phyloP scores from a whole-genome alignment of 2,888 invertebrate genomes.

The Callosobruchus maculatus region DNA sequence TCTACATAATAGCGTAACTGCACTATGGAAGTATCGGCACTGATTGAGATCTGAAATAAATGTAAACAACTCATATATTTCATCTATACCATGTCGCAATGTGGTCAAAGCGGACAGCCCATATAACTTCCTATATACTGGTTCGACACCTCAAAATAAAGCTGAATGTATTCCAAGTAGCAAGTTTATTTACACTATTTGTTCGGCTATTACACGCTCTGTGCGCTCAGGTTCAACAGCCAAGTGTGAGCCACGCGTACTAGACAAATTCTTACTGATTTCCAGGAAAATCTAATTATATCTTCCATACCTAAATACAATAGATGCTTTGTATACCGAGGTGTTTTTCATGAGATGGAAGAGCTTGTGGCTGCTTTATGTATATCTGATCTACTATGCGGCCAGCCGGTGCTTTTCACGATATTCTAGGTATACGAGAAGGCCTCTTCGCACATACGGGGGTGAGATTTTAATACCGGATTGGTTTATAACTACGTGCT shows the following conservation, averaged over 20 bases:
- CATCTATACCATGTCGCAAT: too few species aligned
- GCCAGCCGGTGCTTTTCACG: too few species aligned
- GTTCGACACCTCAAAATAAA: neutral
- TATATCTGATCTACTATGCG: too few species aligned
- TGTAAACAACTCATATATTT: too few species aligned
- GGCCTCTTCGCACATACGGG: too few species aligned
- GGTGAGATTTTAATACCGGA: too few species aligned
- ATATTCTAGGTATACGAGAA: too few species aligned
- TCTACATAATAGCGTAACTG: too few species aligned
- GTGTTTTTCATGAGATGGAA: neutral
- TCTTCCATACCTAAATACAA: neutral
- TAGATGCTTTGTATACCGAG: neutral
- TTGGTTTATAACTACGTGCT: too few species aligned
- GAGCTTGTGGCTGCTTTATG: too few species aligned
- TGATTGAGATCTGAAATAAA: too few species aligned
- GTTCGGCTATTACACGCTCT: neutral
- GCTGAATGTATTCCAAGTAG: neutral
- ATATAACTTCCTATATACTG: neutral
- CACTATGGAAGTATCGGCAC: too few species aligned
- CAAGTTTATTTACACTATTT: neutral
- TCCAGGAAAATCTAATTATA: neutral
- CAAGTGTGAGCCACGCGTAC: neutral
- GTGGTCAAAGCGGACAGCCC: neutral
- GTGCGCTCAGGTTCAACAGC: neutral
- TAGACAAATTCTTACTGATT: neutral